phyloP scores from a whole-genome alignment of 2,113 vertebrate genomes.

The Mus musculus region GRCm39 chr2:74172001-74172500 shows the following conservation, averaged over 20 bases:
- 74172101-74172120: background rate
- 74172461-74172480: background rate
- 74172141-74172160: background rate
- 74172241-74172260: background rate
- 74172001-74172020: background rate
- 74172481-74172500: background rate
- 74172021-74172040: background rate
- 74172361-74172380: background rate
- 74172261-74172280: background rate
- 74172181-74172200: background rate
- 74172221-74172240: background rate
- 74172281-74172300: background rate
- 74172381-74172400: background rate
- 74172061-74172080: no score
- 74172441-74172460: background rate
- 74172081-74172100: background rate
- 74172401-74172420: background rate
- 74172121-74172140: background rate
- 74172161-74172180: background rate
- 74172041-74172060: no score
- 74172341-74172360: background rate
- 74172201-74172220: background rate
- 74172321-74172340: background rate
- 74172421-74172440: background rate
- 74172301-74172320: background rate